phyloP scores from a whole-genome alignment of 2,888 invertebrate genomes.

The Laspeyria flexula region DNA sequence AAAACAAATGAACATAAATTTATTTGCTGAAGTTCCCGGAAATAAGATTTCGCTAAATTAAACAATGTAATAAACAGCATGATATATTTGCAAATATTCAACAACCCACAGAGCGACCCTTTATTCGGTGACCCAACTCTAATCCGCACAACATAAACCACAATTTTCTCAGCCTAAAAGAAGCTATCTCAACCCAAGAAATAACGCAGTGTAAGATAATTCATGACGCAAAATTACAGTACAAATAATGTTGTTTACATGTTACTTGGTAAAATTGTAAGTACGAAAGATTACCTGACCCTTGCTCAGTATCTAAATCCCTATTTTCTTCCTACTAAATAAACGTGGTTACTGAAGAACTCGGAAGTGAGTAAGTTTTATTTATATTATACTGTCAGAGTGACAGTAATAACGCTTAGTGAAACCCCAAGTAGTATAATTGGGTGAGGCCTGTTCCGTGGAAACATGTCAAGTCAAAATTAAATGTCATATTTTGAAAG shows the following conservation, averaged over 20 bases:
- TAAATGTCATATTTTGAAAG: too few relatives aligned
- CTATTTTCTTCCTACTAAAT: not conserved
- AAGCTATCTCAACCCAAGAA: conserved; percentile 13
- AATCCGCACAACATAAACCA: conserved; percentile 15
- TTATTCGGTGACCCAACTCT: conserved; percentile 12
- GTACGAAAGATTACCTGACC: conserved; percentile 3
- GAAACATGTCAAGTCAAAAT: too few relatives aligned
- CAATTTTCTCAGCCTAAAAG: conserved; percentile 17
- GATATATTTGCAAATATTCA: not conserved
- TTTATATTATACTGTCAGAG: not conserved
- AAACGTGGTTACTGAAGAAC: not conserved
- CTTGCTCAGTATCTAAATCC: conserved; percentile 9
- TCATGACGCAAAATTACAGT: conserved; percentile 15
- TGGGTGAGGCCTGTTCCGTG: too few relatives aligned
- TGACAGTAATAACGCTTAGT: too few relatives aligned
- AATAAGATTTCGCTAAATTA: not conserved
- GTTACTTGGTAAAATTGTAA: conserved; percentile 11
- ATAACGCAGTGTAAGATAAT: conserved; percentile 22
- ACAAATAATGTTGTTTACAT: conserved; percentile 22
- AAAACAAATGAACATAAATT: too few relatives aligned
- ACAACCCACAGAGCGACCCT: not conserved
- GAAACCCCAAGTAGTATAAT: too few relatives aligned
- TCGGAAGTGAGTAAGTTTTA: not conserved
- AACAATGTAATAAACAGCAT: not conserved
- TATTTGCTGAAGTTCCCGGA: too few relatives aligned